Base-by-base conservation (phyloP, 2,888 invertebrate genomes). In the Spilosoma lubricipeda region DNA sequence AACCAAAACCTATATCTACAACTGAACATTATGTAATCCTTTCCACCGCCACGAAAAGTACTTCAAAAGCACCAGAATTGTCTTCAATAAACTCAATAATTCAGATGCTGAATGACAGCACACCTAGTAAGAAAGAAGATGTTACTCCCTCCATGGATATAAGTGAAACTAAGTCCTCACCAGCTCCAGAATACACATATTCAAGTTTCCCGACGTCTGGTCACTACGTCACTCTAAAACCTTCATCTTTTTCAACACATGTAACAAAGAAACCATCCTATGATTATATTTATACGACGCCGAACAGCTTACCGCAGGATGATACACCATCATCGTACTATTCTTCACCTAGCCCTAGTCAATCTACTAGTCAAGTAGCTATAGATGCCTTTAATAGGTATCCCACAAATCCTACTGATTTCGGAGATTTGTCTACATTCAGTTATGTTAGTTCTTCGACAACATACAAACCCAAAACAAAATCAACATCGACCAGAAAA, bases 91-190 rank as follows among this genome's bases (percentile, higher is more conserved):
- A 96, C 80, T 96, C 97, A 69, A 97, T 97, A 9, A 96, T 97
- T 75, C 96, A 97, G 83, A 97, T 97, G 96, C 88, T 97, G 18
- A 97, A 97, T 86, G 92, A 93, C 42, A 94, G 93, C 70, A 94
- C 94, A 15, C 92, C 94, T 42, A 94, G 90, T 82, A 88, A 94
- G 84, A 93, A 91, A 73, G 93, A 94, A 71, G 92, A 92, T 36
- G 87, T 90, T 2, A 93, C 94, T 18, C 90, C 93, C 42, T 90
- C 93, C 20, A 87, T 89, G 52, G 91, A 93, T 74, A 64, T 86
- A 13, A 86, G 92, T 77, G 94, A 95, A 82, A 94, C 93, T 0
- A 95, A 96, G 82, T 91, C 95, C 3, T 94, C 95, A 3, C 93
- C 95, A 36, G 80, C 86, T 3, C 92, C 93, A 0, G 81, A 87